Base-by-base conservation (phyloP, 2,888 invertebrate genomes). In the Willowsia nigromaculata region DNA sequence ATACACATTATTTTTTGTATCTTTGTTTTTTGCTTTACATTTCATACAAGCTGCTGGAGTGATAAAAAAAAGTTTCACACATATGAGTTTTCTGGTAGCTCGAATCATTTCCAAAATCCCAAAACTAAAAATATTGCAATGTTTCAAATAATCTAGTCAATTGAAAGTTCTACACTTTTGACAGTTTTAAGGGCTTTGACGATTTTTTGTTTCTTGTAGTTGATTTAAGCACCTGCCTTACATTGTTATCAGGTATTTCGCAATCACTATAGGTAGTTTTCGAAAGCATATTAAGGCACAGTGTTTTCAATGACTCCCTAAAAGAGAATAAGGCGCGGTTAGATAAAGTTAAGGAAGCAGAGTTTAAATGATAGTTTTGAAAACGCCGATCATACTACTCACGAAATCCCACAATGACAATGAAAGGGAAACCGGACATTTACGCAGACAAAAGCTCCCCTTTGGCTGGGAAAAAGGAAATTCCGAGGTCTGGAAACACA, bases 121-220 rank as follows among this genome's bases (percentile, higher is more conserved):
- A 33, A 15, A 11, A 62, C 53, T 13, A 84, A 30, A 22, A 59
- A 62, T 15, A n/a, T 30, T 65, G 22, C 0, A 62, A 78, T 85
- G 78, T 25, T 22, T 76, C 13, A 33, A 25, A 0, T 65, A 30
- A 68, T 65, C 68, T 86, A 86, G 86, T 53, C 53, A 30, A 68
- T 53, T 68, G 53, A 65, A 68, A 80, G 86, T 80, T 86, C 86
- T 86, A 86, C 86, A 86, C 53, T 68, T 86, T 65, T 80, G 86
- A 81, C 89, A 89, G 68, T 84, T 89, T 68, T 81, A 37, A 43
- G 37, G 25, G 30, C 18, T 43, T 62, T 76, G 50, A 18, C 59
- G 59, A 40, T n/a, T 62, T 85, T 85, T 74, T 71, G 81, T 89
- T 89, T 74, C 37, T 40, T 15, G 65, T 82, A 80, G 62, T 65